Percentiles rank a stretch among this genome's conserved stretches.
Conservation (phyloP, 2,888 invertebrate species). For the Fragum whitleyi region DNA sequence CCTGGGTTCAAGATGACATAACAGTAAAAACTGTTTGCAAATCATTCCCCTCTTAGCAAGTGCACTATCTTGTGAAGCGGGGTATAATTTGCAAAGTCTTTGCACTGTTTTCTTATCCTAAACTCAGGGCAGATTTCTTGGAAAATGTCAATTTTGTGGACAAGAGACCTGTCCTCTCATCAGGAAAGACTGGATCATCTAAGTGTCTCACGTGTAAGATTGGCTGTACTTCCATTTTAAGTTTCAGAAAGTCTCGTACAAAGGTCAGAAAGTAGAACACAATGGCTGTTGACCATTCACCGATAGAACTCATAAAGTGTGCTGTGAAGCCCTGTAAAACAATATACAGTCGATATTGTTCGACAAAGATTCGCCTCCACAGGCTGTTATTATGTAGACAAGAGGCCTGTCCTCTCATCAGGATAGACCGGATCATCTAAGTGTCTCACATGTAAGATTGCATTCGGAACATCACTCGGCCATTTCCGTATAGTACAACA, state of each 20-base stretch:
- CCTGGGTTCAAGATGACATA: no score
- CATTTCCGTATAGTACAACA: no score
- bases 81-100: no score
- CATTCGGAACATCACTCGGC: no score
- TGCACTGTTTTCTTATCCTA: no score
- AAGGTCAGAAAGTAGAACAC: conserved; percentile 81
- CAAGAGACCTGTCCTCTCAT: conserved; percentile 52
- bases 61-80: no score
- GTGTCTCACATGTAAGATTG: conserved; percentile 75
- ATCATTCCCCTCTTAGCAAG: no score
- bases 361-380: no score
- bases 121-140: no score
- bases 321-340: conserved; percentile 78
- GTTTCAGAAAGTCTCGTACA: conserved; percentile 80
- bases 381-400: no score
- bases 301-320: conserved; percentile 78
- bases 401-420: conserved; percentile 50
- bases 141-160: neutral
- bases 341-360: neutral
- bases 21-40: no score
- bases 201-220: conserved; percentile 75
- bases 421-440: conserved; percentile 73
- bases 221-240: conserved; percentile 69
- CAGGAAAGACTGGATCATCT: conserved; percentile 70
- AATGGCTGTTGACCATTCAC: conserved; percentile 81